Percentiles rank a stretch among this genome's conserved stretches.
Conservation (phyloP, 2,888 invertebrate species). For the Dryococelus australis region DNA sequence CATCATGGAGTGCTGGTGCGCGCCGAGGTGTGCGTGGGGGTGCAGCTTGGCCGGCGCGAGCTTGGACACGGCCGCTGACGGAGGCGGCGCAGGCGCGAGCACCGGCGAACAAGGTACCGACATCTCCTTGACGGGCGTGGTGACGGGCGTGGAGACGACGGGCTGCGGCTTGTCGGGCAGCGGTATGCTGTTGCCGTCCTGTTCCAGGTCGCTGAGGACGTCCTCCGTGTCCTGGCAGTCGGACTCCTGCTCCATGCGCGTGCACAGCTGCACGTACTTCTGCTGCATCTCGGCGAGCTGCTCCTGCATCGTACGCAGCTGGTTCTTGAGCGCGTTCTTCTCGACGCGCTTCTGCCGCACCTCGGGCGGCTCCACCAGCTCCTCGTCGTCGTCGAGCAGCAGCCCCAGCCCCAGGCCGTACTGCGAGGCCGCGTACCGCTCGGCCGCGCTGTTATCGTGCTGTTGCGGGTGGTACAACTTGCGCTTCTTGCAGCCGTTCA, state of each 20-base stretch:
- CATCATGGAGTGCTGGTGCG: slow-evolving; percentile 55
- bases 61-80: slow-evolving; percentile 61
- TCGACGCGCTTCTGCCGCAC: slow-evolving; percentile 85
- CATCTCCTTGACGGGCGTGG: slow-evolving; percentile 50
- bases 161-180: slow-evolving; percentile 56
- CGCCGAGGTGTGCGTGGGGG: slow-evolving; percentile 52
- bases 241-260: slow-evolving; percentile 79
- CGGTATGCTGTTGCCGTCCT: slow-evolving; percentile 58
- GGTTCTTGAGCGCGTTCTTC: slow-evolving; percentile 85
- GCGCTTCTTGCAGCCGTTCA: slow-evolving; percentile 94
- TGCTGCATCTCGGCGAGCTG: slow-evolving; percentile 92
- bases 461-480: slow-evolving; percentile 96
- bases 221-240: slow-evolving; percentile 79
- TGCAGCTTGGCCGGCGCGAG: slow-evolving; percentile 72
- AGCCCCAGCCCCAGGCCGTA: slow-evolving; percentile 64
- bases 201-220: slow-evolving; percentile 74
- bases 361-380: slow-evolving; percentile 77
- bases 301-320: slow-evolving; percentile 86
- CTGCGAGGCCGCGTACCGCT: slow-evolving; percentile 65
- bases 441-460: slow-evolving; percentile 74
- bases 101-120: slow-evolving; percentile 40
- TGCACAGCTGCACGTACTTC: slow-evolving; percentile 86
- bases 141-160: slow-evolving; percentile 43
- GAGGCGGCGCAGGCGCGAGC: slow-evolving; percentile 20
- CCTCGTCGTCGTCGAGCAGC: slow-evolving; percentile 71